Base-by-base conservation (phyloP, 2,113 vertebrate species). In the Coturnix japonica region DNA sequence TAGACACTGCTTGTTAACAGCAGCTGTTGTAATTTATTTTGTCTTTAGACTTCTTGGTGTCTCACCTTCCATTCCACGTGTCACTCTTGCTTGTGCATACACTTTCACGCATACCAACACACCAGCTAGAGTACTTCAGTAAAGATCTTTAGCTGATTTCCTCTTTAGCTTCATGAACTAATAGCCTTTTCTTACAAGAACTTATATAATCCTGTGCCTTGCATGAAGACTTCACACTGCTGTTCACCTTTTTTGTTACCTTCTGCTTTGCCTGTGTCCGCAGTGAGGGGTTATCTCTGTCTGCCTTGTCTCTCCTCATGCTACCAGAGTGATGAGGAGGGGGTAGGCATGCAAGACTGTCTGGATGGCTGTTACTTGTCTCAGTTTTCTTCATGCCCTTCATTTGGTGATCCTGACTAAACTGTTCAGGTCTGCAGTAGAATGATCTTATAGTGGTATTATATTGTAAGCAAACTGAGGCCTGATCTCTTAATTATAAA, bases 31-130 rank as follows among this genome's bases (percentile, higher is more conserved):
- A 8, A 9, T 54, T 28, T 49, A 12, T 49, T 25, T 54, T 56
- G 54, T 57, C n/a, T n/a, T 46, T 31, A 81, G 53, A 11, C 22
- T 28, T 46, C 46, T 74, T 31, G 20, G 4, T 46, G 44, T 69
- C 66, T 46, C 8, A 11, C 33, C 28, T 64, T 72, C 20, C 12
- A 77, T 12, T 61, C 30, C 20, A 15, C 11, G 26, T 33, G 12
- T 87, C 14, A 23, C 7, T 83, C 19, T 66, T 0, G 1, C 1
- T 0, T n/a, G 11, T 72, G 4, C 26, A 4, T 1, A 1, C 11
- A 35, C 17, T 53, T 1, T 1, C 20, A 21, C 35, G 4, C 5
- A 5, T 7, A 22, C 18, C 41, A 37, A 33, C 19, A 39, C 15
- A 23, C 7, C 8, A 25, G 21, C 13, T 51, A 46, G 11, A 65